A percentile compares a stretch with the other conserved stretches of the same genome.
Evolutionary conservation across 2,797 vertebrate genomes (phyloP).

Genomic region (Zonotrichia albicollis): DNA sequence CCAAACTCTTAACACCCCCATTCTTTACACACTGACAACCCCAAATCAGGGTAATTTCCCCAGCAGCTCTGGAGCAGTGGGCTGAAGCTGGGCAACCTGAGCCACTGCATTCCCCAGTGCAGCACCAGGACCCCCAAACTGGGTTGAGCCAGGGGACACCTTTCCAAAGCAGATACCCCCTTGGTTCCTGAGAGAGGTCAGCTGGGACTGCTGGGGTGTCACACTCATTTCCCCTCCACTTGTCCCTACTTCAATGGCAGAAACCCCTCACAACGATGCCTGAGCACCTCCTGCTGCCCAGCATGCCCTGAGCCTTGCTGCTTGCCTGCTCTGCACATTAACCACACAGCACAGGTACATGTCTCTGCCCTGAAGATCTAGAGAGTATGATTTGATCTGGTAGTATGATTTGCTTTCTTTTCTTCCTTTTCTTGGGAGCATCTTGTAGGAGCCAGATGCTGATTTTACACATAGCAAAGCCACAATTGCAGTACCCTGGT

Average conservation of each 20-base stretch:
- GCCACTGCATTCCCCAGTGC: not conserved
- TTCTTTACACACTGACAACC: not conserved
- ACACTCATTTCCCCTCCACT: not conserved
- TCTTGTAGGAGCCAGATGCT: not conserved
- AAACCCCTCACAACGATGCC: not conserved
- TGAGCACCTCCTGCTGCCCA: not conserved
- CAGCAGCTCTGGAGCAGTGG: not conserved
- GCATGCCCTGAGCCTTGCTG: not conserved
- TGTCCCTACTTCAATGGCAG: not conserved
- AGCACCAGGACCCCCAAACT: not conserved
- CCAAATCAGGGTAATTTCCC: not conserved
- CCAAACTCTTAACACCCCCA: not conserved
- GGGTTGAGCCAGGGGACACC: not conserved
- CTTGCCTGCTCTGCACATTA: not conserved
- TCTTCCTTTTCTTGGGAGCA: too few species aligned
- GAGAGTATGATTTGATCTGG: not conserved
- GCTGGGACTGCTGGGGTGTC: not conserved
- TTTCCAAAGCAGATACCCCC: not conserved
- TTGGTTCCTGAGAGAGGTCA: not conserved
- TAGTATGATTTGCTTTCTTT: not conserved
- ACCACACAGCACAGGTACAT: not conserved
- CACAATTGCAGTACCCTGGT: not conserved
- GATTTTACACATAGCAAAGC: not conserved
- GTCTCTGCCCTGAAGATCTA: not conserved
- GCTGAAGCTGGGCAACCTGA: not conserved